Evolutionary conservation across 2,113 vertebrate species (phyloP).

Genomic region (Pholis gunnellus): DNA sequence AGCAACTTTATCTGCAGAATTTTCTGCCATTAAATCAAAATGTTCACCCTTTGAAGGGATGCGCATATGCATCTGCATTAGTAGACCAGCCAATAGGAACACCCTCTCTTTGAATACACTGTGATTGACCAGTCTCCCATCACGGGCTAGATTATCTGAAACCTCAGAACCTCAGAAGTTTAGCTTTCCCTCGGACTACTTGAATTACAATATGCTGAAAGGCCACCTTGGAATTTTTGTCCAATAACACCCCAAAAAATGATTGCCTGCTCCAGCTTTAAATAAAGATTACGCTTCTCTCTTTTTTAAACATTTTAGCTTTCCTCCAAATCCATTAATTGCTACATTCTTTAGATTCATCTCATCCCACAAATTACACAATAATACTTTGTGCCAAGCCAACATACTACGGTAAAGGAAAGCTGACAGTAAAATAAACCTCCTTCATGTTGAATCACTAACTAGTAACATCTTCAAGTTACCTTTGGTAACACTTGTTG

Average conservation of each 20-base stretch:
- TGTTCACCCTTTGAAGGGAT: no score
- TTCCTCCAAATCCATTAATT: background rate
- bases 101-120: no score
- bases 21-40: no score
- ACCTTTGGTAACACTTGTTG: slow-evolving; percentile 13
- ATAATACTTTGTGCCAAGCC: background rate
- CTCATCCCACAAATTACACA: background rate
- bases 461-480: background rate
- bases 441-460: background rate
- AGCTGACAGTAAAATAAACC: background rate
- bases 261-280: background rate
- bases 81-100: no score
- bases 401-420: background rate
- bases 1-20: no score
- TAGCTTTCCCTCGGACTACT: background rate
- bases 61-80: no score
- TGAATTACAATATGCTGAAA: background rate
- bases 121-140: no score
- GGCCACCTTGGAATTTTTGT: no score
- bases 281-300: background rate
- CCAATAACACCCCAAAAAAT: background rate
- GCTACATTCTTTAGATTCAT: background rate
- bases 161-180: no score
- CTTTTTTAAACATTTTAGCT: background rate
- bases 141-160: no score